phyloP scores from a whole-genome alignment of 2,797 vertebrate species.

The Darevskia mixta region DNA sequence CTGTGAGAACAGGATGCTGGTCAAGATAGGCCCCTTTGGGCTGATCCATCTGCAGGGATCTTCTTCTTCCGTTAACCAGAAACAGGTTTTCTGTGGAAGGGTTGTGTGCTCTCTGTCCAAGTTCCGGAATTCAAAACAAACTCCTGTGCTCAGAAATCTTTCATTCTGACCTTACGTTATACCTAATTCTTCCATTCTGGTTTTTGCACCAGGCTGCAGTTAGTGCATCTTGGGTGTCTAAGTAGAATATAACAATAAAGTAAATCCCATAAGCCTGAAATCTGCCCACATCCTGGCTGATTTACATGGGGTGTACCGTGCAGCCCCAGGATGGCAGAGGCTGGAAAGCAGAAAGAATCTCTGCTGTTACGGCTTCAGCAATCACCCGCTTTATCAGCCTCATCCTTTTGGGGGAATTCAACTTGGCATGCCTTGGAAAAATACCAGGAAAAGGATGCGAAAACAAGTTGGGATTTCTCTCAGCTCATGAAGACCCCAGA shows the following conservation, averaged over 20 bases:
- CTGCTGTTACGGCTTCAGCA: neutral
- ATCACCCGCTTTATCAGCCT: neutral
- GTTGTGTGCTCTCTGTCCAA: too few species aligned
- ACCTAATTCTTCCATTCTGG: too few species aligned
- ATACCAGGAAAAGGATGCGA: neutral
- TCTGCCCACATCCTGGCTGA: neutral
- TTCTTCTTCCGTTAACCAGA: too few species aligned
- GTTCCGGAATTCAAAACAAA: too few species aligned
- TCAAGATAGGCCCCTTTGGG: too few species aligned
- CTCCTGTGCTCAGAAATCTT: too few species aligned
- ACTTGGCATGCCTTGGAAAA: constrained; percentile 5
- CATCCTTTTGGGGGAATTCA: neutral
- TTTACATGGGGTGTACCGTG: too few species aligned
- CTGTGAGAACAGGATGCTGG: too few species aligned
- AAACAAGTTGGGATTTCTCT: neutral
- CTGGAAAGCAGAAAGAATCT: neutral
- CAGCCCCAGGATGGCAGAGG: neutral
- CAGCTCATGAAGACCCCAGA: neutral
- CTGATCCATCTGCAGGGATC: too few species aligned
- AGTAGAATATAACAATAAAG: neutral
- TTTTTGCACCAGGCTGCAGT: neutral
- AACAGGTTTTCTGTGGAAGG: too few species aligned
- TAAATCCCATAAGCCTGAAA: neutral
- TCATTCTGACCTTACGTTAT: too few species aligned
- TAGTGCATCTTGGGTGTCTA: neutral